Percentiles rank a stretch among this genome's conserved stretches.
These are phyloP conservation scores for Cebus imitator DNA, from an alignment of 2,113 vertebrate genomes.

Conservation along the genomic window DNA sequence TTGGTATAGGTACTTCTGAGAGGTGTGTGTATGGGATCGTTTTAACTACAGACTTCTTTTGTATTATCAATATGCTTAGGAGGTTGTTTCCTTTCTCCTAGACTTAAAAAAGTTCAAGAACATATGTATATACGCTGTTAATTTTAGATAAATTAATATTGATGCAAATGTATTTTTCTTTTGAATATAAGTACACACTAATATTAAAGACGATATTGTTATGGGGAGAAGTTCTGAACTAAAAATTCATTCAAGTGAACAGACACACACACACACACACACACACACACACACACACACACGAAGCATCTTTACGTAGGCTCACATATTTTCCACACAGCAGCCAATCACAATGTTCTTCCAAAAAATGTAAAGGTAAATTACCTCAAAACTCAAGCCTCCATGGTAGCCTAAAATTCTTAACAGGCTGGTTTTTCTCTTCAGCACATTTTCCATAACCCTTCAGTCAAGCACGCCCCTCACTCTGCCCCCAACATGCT, in stretches of 20 bases:
- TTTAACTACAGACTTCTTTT: neutral
- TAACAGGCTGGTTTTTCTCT: neutral
- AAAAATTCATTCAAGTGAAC: neutral
- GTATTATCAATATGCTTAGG: neutral
- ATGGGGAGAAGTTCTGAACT: neutral
- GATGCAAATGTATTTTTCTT: neutral
- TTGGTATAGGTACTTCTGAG: neutral
- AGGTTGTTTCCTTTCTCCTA: neutral
- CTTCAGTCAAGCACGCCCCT: neutral
- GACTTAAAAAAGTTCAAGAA: constrained; percentile 26
- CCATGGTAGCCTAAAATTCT: neutral
- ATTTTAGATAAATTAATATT: constrained; percentile 60
- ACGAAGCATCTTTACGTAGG: neutral
- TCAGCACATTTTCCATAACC: neutral
- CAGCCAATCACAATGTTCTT: neutral
- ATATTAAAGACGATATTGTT: constrained; percentile 20
- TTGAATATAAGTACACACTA: constrained; percentile 29
- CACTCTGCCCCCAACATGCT: neutral
- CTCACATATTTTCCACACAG: neutral
- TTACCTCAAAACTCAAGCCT: neutral
- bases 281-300: neutral
- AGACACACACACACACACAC: neutral
- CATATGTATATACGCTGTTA: neutral
- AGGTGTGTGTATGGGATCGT: neutral
- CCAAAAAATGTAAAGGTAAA: neutral